A percentile compares a stretch with the other conserved stretches of the same genome.
These are phyloP conservation scores for Erpobdella octoculata DNA, from an alignment of 2,888 invertebrate genomes.

Conservation along the genomic window DNA sequence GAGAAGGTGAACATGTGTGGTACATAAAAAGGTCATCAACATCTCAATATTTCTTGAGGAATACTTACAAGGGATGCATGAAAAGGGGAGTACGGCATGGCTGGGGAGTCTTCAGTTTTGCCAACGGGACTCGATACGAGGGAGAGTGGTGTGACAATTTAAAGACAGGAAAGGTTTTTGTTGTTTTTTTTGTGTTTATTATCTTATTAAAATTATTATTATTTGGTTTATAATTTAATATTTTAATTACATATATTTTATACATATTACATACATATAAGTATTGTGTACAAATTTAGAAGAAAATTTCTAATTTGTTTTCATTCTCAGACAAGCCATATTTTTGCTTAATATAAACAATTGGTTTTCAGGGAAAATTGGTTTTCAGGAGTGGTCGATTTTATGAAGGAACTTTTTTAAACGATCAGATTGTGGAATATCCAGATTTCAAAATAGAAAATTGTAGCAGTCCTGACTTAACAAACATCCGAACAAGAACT, in stretches of 20 bases:
- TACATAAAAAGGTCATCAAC: conserved; percentile 46
- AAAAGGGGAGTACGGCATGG: conserved; percentile 49
- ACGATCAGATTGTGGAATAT: conserved; percentile 50
- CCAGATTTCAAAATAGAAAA: conserved; percentile 50
- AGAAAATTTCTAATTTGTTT: too few species aligned
- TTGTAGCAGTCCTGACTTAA: conserved; percentile 45
- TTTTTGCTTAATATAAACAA: too few species aligned
- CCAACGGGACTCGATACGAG: conserved; percentile 52
- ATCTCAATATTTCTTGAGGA: conserved; percentile 50
- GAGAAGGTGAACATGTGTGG: conserved; percentile 52
- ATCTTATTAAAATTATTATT: background rate
- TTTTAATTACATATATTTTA: background rate
- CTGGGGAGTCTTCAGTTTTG: conserved; percentile 50
- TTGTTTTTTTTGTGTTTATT: too few species aligned
- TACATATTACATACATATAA: too few species aligned
- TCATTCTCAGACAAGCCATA: too few species aligned
- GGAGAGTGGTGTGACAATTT: conserved; percentile 51
- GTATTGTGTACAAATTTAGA: too few species aligned
- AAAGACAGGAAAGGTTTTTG: conserved; percentile 52
- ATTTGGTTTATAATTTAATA: background rate
- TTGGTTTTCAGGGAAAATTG: conserved; percentile 48
- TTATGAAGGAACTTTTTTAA: conserved; percentile 51
- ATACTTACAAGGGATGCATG: conserved; percentile 51
- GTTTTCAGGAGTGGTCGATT: conserved; percentile 52
- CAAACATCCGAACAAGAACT: conserved; percentile 47